Conservation (phyloP, 2,797 vertebrate species). For the Dicrostonyx torquatus region DNA sequence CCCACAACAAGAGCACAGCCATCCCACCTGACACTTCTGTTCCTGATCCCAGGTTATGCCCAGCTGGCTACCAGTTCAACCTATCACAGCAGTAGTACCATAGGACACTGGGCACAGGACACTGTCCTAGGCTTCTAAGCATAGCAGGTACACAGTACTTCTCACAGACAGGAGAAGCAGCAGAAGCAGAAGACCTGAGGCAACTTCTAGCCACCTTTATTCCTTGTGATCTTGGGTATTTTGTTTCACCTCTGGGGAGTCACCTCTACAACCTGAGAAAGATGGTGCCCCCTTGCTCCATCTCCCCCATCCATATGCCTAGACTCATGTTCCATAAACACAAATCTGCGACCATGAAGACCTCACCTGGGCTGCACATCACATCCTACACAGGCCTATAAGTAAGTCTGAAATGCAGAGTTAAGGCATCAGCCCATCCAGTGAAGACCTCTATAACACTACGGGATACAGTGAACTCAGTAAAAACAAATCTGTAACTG, state of each 20-base stretch:
- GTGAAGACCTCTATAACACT: neutral
- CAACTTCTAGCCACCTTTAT: neutral
- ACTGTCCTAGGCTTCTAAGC: neutral
- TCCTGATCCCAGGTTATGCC: neutral
- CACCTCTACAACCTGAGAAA: neutral
- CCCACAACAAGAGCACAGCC: neutral
- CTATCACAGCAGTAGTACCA: neutral
- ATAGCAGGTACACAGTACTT: neutral
- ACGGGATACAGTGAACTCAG: rapidly evolving
- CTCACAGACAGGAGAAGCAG: neutral
- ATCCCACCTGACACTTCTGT: no score
- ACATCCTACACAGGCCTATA: neutral
- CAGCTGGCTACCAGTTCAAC: neutral
- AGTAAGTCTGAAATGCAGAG: rapidly evolving
- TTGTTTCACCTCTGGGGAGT: neutral
- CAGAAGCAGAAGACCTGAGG: neutral
- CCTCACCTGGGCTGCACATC: neutral
- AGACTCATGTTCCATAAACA: no score
- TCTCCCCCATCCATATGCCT: neutral
- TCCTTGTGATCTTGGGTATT: no score
- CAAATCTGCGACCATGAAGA: no score
- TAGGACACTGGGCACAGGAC: neutral
- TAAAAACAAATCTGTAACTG: neutral
- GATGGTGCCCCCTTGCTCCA: neutral
- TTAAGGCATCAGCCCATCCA: neutral